Evolutionary conservation across 2,113 vertebrate species (phyloP).

Genomic region (Petrocephalus zakoni): DNA sequence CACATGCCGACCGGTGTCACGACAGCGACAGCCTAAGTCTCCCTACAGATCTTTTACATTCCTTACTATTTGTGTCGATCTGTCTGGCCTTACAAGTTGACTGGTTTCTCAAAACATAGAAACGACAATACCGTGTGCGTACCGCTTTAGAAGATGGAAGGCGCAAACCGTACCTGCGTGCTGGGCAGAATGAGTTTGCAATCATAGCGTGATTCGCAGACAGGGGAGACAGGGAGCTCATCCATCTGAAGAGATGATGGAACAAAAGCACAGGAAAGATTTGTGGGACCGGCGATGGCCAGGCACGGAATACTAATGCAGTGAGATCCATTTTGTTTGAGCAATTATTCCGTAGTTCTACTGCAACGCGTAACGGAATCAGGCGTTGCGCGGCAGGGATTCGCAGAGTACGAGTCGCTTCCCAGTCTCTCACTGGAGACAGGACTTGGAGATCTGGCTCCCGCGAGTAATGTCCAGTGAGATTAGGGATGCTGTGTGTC

Average conservation of each 20-base stretch:
- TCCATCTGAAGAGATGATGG: background rate
- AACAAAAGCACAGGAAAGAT: background rate
- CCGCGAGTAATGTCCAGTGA: background rate
- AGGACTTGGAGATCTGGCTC: background rate
- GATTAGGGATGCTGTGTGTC: background rate
- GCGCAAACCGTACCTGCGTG: background rate
- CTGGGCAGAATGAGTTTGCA: background rate
- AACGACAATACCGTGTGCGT: background rate
- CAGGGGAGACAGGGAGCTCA: background rate
- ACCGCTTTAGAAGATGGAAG: background rate
- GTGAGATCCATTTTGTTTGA: constrained; percentile 4
- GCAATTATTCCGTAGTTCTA: constrained; percentile 17
- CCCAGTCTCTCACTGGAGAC: background rate
- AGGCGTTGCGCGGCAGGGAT: background rate
- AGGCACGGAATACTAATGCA: constrained; percentile 14
- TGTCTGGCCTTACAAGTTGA: background rate
- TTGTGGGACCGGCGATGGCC: background rate
- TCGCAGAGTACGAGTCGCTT: background rate
- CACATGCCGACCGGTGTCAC: background rate
- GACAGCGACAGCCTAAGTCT: background rate
- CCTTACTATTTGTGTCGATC: background rate
- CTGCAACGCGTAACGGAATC: background rate
- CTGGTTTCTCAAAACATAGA: background rate
- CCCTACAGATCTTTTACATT: background rate
- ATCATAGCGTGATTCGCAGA: background rate